Evolutionary conservation across 2,888 invertebrate genomes (phyloP).

Genomic region (Dryobotodes eremita): DNA sequence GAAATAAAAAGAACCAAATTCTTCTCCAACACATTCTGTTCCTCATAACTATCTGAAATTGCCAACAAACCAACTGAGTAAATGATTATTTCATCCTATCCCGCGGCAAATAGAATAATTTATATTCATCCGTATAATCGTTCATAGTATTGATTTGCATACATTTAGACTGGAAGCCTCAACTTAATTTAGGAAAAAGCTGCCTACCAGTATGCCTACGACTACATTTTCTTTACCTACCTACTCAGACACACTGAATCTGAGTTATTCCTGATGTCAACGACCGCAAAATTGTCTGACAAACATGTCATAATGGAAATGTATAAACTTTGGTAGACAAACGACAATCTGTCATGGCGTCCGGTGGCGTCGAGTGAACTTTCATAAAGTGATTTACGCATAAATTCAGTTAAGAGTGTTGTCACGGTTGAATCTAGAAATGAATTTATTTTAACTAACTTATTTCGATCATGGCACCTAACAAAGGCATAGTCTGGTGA

Average conservation of each 20-base stretch:
- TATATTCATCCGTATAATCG: conserved; percentile 6
- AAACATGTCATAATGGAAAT: conserved; percentile 25
- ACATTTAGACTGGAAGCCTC: conserved; percentile 12
- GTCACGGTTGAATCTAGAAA: not conserved
- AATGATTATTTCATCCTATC: not conserved
- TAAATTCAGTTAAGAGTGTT: conserved; percentile 12
- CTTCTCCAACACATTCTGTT: not conserved
- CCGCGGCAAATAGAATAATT: conserved; percentile 1
- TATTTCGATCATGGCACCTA: not conserved
- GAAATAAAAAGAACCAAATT: not conserved
- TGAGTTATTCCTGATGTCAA: conserved; percentile 11
- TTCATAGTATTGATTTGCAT: conserved; percentile 12
- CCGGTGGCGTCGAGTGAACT: conserved; percentile 9
- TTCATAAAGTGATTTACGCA: conserved; percentile 12
- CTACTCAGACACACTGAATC: not conserved
- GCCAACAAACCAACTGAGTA: not conserved
- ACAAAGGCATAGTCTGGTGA: not conserved
- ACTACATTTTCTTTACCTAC: not conserved
- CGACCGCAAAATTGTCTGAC: conserved; percentile 12
- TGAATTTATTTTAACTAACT: not conserved
- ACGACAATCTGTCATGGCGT: conserved; percentile 35
- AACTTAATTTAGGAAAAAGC: conserved; percentile 19
- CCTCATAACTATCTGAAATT: not conserved
- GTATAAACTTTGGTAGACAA: conserved; percentile 24
- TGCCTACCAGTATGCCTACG: no score